A percentile compares a stretch with the other conserved stretches of the same genome.
Evolutionary conservation across 1,140 invertebrate genomes (phyloP).

Genomic region (Nymphalis io): DNA sequence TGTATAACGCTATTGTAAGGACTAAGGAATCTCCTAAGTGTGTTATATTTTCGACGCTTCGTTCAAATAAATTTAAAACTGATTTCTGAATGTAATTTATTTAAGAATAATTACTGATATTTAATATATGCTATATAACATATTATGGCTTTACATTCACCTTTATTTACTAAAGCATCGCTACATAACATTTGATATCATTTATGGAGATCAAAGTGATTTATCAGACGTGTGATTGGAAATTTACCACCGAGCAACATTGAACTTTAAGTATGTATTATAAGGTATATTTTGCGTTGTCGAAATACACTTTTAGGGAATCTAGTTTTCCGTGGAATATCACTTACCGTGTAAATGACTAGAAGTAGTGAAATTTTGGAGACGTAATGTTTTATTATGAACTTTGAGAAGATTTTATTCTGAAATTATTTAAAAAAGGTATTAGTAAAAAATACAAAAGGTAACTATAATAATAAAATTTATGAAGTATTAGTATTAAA

Average conservation of each 20-base stretch:
- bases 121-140: no score
- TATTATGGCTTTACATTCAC: neutral
- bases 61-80: no score
- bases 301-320: conserved; percentile 11
- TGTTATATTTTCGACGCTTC: no score
- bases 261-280: neutral
- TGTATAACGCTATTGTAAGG: no score
- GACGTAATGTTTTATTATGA: neutral
- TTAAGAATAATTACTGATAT: no score
- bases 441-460: no score
- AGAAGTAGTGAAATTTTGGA: neutral
- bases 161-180: neutral
- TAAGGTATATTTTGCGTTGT: neutral
- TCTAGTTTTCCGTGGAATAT: conserved; percentile 18
- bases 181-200: conserved; percentile 15
- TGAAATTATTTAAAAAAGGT: no score
- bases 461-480: no score
- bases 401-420: neutral
- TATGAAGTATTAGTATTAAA: no score
- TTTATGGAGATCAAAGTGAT: conserved; percentile 26
- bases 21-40: no score
- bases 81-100: no score
- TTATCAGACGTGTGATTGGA: conserved; percentile 20
- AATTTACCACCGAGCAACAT: neutral
- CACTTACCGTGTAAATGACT: neutral